Conservation (phyloP, 2,888 invertebrate species). For the Sphaerophoria taeniata region DNA sequence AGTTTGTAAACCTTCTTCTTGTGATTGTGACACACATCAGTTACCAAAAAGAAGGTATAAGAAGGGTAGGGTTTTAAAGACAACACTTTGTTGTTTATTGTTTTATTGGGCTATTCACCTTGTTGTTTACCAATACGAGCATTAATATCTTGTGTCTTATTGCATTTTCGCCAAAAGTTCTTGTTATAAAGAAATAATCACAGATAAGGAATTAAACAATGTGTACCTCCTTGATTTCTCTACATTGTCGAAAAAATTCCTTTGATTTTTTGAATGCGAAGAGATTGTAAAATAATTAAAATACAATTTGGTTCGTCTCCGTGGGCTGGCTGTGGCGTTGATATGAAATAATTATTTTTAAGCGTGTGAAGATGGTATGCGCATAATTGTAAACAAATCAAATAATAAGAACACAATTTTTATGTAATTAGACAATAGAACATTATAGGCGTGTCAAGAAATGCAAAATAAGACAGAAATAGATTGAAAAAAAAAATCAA, state of each 20-base stretch:
- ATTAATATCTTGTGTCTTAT: slow-evolving; percentile 2
- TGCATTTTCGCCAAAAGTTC: slow-evolving; percentile 29
- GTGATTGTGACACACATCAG: neutral
- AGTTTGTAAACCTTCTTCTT: neutral
- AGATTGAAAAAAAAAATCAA: too few relatives aligned
- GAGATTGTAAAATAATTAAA: too few relatives aligned
- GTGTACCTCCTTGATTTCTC: slow-evolving; percentile 6
- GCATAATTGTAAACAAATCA: too few relatives aligned
- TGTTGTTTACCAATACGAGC: slow-evolving; percentile 25
- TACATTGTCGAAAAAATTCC: slow-evolving; percentile 13
- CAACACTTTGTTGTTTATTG: neutral
- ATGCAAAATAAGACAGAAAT: too few relatives aligned
- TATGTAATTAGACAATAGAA: too few relatives aligned
- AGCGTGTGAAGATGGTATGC: too few relatives aligned
- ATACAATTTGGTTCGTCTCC: too few relatives aligned
- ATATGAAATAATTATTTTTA: too few relatives aligned
- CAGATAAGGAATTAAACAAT: neutral
- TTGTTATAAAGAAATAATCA: slow-evolving; percentile 25
- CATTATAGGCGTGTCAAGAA: too few relatives aligned
- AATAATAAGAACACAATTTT: too few relatives aligned
- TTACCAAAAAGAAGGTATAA: neutral
- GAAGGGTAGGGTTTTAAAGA: neutral
- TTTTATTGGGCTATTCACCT: slow-evolving; percentile 35
- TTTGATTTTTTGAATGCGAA: slow-evolving; percentile 21
- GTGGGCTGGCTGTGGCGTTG: too few relatives aligned